Evolutionary conservation across 2,888 invertebrate genomes (phyloP).

Genomic region (Drosophila nr. medialis): DNA sequence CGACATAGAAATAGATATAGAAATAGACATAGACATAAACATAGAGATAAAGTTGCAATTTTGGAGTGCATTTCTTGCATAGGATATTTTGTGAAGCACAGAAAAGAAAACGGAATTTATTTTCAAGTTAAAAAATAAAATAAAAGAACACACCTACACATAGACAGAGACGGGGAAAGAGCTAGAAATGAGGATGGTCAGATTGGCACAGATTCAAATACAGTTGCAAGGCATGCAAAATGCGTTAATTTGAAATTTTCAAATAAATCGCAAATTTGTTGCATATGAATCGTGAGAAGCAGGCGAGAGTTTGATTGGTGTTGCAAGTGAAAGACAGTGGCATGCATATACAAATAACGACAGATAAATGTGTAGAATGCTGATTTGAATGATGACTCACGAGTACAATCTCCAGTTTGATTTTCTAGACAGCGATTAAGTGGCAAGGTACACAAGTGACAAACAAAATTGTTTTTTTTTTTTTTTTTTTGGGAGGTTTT

Average conservation of each 20-base stretch:
- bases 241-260: not conserved
- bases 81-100: conserved; percentile 12
- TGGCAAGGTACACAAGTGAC: conserved; percentile 53
- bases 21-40: conserved; percentile 18
- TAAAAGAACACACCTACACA: conserved; percentile 1
- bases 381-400: conserved; percentile 68
- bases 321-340: not conserved
- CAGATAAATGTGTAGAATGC: conserved; percentile 28
- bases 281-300: not conserved
- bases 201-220: not conserved
- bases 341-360: conserved; percentile 28
- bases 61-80: conserved; percentile 23
- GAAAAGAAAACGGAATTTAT: conserved; percentile 6
- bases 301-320: not conserved
- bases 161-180: not conserved
- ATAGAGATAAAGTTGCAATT: conserved; percentile 14
- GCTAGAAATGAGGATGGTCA: not conserved
- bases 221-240: conserved; percentile 16
- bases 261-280: conserved; percentile 3
- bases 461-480: conserved; percentile 36
- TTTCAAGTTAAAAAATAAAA: conserved; percentile 12
- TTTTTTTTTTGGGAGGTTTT: not conserved
- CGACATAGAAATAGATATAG: not conserved
- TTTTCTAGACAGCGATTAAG: conserved; percentile 74
- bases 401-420: conserved; percentile 74